Evolutionary conservation across 2,113 vertebrate species (phyloP).

Genomic region (Hippocampus barbouri): DNA sequence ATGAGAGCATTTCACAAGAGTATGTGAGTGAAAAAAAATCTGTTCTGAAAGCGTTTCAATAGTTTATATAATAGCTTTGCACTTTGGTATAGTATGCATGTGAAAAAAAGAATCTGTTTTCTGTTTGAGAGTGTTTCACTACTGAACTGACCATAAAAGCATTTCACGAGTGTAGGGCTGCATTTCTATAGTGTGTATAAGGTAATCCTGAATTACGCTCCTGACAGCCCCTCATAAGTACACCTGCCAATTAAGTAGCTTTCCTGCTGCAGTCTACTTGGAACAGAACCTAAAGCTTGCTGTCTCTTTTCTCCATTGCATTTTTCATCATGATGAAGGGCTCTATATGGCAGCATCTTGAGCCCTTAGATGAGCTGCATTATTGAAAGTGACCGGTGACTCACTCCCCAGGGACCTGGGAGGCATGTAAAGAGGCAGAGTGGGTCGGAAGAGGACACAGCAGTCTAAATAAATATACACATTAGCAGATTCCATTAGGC

Average conservation of each 20-base stretch:
- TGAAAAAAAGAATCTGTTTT: not conserved
- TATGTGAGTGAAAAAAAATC: too few species aligned
- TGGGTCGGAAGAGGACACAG: slow-evolving; percentile 23
- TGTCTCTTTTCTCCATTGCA: slow-evolving; percentile 26
- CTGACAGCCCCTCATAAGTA: not conserved
- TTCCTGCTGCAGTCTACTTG: slow-evolving; percentile 5
- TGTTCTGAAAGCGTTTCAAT: not conserved
- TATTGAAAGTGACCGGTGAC: slow-evolving; percentile 66
- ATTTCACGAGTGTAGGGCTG: not conserved
- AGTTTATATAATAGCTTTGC: not conserved
- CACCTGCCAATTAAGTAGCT: slow-evolving; percentile 38
- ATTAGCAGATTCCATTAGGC: slow-evolving; percentile 60
- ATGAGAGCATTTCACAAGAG: too few species aligned
- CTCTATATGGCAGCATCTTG: slow-evolving; percentile 21
- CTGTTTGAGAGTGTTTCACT: not conserved
- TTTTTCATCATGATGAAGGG: slow-evolving; percentile 57
- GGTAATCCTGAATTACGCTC: not conserved
- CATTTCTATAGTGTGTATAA: not conserved
- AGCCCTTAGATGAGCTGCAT: slow-evolving; percentile 47
- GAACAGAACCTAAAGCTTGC: slow-evolving; percentile 20
- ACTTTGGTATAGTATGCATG: not conserved
- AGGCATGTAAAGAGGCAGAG: slow-evolving; percentile 38
- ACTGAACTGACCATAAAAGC: not conserved
- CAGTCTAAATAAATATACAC: slow-evolving; percentile 58
- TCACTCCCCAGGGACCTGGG: slow-evolving; percentile 46